phyloP scores from a whole-genome alignment of 2,113 vertebrate species.

The Sebastes fasciatus region DNA sequence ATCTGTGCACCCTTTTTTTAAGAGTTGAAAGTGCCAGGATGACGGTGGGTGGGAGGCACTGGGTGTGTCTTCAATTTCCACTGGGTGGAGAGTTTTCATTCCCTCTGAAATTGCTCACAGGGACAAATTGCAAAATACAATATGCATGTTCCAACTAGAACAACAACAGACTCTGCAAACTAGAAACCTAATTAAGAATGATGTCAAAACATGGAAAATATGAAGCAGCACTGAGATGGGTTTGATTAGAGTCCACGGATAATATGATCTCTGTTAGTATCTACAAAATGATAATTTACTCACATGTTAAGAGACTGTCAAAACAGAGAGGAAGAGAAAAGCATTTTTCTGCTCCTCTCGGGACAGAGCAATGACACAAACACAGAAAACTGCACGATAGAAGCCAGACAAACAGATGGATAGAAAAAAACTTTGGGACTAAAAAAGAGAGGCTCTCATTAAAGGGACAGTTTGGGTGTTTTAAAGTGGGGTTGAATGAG shows the following conservation, averaged over 20 bases:
- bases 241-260: neutral
- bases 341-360: neutral
- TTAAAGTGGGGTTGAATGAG: no score
- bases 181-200: neutral
- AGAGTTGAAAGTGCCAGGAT: conserved; percentile 12
- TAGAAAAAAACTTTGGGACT: no score
- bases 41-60: conserved; percentile 1
- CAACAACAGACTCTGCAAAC: neutral
- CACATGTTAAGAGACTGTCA: neutral
- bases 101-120: neutral
- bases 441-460: no score
- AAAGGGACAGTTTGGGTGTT: no score
- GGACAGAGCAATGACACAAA: conserved; percentile 1
- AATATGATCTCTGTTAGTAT: conserved; percentile 20
- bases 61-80: conserved; percentile 5
- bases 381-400: neutral
- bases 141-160: neutral
- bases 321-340: neutral
- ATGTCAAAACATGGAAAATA: conserved; percentile 2
- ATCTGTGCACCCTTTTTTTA: neutral
- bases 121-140: neutral
- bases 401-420: no score
- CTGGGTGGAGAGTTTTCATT: conserved; percentile 15
- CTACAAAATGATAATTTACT: conserved; percentile 8
- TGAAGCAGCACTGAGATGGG: conserved; percentile 20